phyloP scores from a whole-genome alignment of 2,797 vertebrate genomes.

The Salmo trutta region DNA sequence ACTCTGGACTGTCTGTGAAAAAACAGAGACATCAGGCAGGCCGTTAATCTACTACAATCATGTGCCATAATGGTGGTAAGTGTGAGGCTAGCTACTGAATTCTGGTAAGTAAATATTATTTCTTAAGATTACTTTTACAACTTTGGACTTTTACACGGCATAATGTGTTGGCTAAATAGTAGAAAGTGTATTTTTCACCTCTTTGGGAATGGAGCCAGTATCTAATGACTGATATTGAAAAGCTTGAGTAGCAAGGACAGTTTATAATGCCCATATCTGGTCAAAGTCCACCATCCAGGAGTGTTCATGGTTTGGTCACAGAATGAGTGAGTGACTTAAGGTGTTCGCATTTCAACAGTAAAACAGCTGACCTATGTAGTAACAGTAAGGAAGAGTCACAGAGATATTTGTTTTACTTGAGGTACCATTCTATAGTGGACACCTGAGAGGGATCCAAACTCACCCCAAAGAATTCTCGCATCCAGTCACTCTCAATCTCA shows the following conservation, averaged over 20 bases:
- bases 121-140: too few species aligned
- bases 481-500: slow-evolving; percentile 79
- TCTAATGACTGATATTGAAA: background rate
- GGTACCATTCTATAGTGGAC: background rate
- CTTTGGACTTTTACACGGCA: too few species aligned
- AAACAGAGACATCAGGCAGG: background rate
- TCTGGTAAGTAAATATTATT: background rate
- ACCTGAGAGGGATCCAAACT: slow-evolving; percentile 31
- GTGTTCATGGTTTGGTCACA: background rate
- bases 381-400: background rate
- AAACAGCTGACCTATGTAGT: background rate
- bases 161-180: background rate
- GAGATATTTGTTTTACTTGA: background rate
- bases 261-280: too few species aligned
- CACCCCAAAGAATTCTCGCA: slow-evolving; percentile 80
- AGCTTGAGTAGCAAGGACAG: too few species aligned
- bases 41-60: background rate
- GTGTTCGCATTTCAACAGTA: background rate
- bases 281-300: background rate
- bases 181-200: background rate
- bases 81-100: background rate
- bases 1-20: slow-evolving; percentile 69
- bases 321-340: background rate
- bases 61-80: background rate
- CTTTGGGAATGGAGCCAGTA: background rate